Conservation (phyloP, 1,140 invertebrate genomes). For the Nixonia krombeini region DNA sequence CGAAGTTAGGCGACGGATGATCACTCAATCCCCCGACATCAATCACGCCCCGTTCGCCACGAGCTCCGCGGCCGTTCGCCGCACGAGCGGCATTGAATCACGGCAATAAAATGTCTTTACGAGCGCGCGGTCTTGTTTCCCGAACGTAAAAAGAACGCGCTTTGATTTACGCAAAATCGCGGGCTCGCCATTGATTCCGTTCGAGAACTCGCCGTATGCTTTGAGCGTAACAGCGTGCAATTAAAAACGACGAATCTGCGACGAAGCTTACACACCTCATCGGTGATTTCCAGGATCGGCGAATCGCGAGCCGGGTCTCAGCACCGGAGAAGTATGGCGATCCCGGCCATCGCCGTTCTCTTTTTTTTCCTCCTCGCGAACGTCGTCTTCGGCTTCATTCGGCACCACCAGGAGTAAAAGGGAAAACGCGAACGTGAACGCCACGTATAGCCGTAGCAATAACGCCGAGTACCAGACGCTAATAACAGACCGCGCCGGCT, state of each 20-base stretch:
- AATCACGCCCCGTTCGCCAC: slow-evolving; percentile 53
- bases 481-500: slow-evolving; percentile 71
- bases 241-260: too few relatives aligned
- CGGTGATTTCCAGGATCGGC: too few relatives aligned
- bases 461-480: slow-evolving; percentile 71
- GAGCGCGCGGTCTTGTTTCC: slow-evolving; percentile 60
- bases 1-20: slow-evolving; percentile 59
- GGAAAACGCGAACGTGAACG: slow-evolving; percentile 50
- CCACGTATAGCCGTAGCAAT: slow-evolving; percentile 66
- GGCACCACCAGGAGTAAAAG: slow-evolving; percentile 43
- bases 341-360: slow-evolving; percentile 63
- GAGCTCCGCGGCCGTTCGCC: slow-evolving; percentile 47
- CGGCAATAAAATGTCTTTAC: slow-evolving; percentile 64
- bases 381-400: slow-evolving; percentile 19
- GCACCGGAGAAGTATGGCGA: too few relatives aligned
- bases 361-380: slow-evolving; percentile 52
- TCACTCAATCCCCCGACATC: slow-evolving; percentile 64
- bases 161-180: slow-evolving; percentile 31
- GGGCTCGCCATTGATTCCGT: slow-evolving; percentile 20
- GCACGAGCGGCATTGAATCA: slow-evolving; percentile 33
- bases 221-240: too few relatives aligned
- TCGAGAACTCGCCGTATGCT: too few relatives aligned
- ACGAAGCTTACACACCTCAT: too few relatives aligned
- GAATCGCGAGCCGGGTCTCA: too few relatives aligned
- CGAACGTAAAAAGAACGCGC: slow-evolving; percentile 16